A percentile compares a stretch with the other conserved stretches of the same genome.
phyloP scores from a whole-genome alignment of 1,140 invertebrate species.

The Holcopasites calliopsidis region DNA sequence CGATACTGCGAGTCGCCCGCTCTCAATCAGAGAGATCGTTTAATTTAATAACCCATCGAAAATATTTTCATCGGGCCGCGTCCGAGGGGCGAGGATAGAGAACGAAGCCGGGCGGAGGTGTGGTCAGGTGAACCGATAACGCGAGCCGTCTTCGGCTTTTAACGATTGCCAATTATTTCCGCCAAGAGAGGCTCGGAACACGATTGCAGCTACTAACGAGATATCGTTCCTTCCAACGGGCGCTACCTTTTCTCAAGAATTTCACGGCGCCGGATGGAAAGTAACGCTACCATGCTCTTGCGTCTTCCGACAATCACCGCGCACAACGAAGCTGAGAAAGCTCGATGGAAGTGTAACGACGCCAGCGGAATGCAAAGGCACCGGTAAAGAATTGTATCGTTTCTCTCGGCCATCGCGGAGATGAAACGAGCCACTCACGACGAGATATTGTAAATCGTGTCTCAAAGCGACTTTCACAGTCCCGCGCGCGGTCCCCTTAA shows the following conservation, averaged over 20 bases:
- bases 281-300: background rate
- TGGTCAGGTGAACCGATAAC: conserved; percentile 34
- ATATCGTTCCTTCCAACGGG: conserved; percentile 6
- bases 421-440: conserved; percentile 10
- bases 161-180: conserved; percentile 70
- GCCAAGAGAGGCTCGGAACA: conserved; percentile 53
- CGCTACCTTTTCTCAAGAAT: conserved; percentile 13
- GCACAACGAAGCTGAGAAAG: background rate
- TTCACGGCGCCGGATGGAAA: conserved; percentile 13
- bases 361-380: background rate
- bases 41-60: conserved; percentile 76
- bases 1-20: conserved; percentile 36
- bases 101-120: background rate
- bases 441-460: conserved; percentile 2
- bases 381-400: background rate
- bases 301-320: conserved; percentile 14
- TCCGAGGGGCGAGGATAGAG: background rate
- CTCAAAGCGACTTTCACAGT: conserved; percentile 4
- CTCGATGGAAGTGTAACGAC: background rate
- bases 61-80: conserved; percentile 60
- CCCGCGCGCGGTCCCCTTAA: background rate
- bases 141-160: conserved; percentile 58
- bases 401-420: background rate
- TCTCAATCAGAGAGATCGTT: conserved; percentile 72
- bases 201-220: conserved; percentile 60